Evolutionary conservation across 2,797 vertebrate species (phyloP).

Genomic region (Syncerus caffer): DNA sequence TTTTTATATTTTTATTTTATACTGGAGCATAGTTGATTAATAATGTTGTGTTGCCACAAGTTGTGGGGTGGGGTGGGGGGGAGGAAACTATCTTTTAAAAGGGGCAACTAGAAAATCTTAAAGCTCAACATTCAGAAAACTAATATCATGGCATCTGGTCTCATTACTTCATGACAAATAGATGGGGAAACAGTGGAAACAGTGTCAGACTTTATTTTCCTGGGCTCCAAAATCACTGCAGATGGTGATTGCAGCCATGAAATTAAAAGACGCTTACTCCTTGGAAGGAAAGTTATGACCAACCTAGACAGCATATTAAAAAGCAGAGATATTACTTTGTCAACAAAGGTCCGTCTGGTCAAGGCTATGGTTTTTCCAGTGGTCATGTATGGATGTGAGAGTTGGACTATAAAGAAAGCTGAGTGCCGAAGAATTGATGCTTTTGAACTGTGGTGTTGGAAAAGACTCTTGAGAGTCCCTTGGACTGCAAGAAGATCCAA

Average conservation of each 20-base stretch:
- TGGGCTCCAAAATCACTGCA: too few species aligned
- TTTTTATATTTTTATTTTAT: neutral
- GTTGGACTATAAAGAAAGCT: neutral
- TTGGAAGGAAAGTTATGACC: neutral
- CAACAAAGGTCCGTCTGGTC: accelerated
- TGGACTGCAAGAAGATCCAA: too few species aligned
- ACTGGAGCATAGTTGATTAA: neutral
- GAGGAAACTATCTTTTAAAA: neutral
- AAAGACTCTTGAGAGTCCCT: too few species aligned
- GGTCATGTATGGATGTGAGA: neutral
- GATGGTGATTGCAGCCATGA: too few species aligned
- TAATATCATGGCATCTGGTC: accelerated
- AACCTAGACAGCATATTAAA: neutral
- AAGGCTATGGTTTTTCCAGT: neutral
- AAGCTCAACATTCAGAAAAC: neutral
- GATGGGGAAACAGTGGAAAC: too few species aligned
- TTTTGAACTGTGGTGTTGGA: too few species aligned
- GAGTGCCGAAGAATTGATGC: neutral
- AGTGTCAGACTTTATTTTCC: too few species aligned
- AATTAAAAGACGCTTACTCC: too few species aligned
- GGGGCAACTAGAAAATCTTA: neutral
- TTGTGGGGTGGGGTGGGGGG: too few species aligned
- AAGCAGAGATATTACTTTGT: neutral
- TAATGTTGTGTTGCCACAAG: neutral
- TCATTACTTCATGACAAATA: neutral